Conservation (phyloP, 1,140 invertebrate species). For the Anastatus disparis region DNA sequence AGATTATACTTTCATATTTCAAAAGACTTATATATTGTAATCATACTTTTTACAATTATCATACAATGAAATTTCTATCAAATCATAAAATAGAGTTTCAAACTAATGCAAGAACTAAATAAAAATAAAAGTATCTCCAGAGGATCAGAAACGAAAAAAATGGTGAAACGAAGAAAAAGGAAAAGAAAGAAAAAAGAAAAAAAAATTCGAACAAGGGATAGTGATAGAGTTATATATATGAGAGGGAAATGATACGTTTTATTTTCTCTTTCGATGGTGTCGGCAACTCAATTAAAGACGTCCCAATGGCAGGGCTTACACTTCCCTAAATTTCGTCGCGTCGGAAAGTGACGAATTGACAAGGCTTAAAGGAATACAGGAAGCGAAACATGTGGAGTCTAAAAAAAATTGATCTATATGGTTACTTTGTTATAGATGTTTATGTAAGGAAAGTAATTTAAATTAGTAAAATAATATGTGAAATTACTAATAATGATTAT, state of each 20-base stretch:
- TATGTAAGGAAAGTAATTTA: too few species aligned
- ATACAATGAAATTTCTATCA: too few species aligned
- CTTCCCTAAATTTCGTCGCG: constrained; percentile 39
- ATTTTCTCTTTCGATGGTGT: constrained; percentile 25
- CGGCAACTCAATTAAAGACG: constrained; percentile 67
- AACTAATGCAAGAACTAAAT: too few species aligned
- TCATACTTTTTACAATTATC: too few species aligned
- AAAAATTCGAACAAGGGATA: background rate
- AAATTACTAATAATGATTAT: too few species aligned
- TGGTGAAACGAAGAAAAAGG: background rate
- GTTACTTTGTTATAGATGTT: background rate
- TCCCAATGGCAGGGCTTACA: constrained; percentile 53
- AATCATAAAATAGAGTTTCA: too few species aligned
- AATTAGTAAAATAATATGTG: too few species aligned
- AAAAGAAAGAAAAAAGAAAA: too few species aligned
- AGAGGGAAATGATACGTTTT: constrained; percentile 18
- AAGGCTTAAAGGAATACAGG: constrained; percentile 18
- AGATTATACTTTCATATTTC: too few species aligned
- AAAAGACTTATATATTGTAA: too few species aligned
- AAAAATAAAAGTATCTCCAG: too few species aligned
- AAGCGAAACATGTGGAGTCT: background rate
- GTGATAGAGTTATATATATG: background rate
- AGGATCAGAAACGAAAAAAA: background rate
- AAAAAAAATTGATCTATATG: background rate
- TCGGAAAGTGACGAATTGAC: constrained; percentile 53